A percentile compares a stretch with the other conserved stretches of the same genome.
phyloP scores from a whole-genome alignment of 2,797 vertebrate genomes.

The Oryzias sinensis region DNA sequence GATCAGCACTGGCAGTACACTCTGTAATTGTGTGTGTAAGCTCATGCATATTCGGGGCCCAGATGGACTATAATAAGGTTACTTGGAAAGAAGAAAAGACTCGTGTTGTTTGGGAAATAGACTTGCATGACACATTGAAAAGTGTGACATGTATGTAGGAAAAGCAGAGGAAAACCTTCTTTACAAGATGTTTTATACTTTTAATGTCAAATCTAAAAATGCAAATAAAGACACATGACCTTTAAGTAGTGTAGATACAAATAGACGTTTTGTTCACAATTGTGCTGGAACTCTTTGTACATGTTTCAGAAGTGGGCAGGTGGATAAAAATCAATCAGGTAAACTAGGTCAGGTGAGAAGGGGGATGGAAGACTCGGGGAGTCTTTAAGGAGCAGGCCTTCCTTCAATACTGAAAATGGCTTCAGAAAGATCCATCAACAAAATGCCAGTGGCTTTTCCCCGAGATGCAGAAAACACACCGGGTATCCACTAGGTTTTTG shows the following conservation, averaged over 20 bases:
- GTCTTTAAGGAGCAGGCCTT: slow-evolving; percentile 64
- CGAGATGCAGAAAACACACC: slow-evolving; percentile 32
- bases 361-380: slow-evolving; percentile 43
- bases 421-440: slow-evolving; percentile 55
- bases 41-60: slow-evolving; percentile 42
- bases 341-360: slow-evolving; percentile 65
- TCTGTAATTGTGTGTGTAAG: slow-evolving; percentile 44
- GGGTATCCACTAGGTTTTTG: slow-evolving; percentile 21
- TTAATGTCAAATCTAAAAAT: slow-evolving; percentile 12
- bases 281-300: slow-evolving; percentile 16
- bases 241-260: background rate
- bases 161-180: slow-evolving; percentile 23
- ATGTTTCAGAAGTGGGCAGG: slow-evolving; percentile 63
- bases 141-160: slow-evolving; percentile 36
- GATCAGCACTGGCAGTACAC: slow-evolving; percentile 69
- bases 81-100: slow-evolving; percentile 65
- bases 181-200: slow-evolving; percentile 27
- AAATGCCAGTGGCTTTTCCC: slow-evolving; percentile 44
- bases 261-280: slow-evolving; percentile 18
- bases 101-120: slow-evolving; percentile 54
- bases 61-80: slow-evolving; percentile 72
- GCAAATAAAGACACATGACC: background rate
- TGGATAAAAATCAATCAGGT: slow-evolving; percentile 68
- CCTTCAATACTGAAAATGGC: slow-evolving; percentile 59
- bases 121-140: slow-evolving; percentile 50